Conservation (phyloP, 2,888 invertebrate species). For the Cephus rjabovi region DNA sequence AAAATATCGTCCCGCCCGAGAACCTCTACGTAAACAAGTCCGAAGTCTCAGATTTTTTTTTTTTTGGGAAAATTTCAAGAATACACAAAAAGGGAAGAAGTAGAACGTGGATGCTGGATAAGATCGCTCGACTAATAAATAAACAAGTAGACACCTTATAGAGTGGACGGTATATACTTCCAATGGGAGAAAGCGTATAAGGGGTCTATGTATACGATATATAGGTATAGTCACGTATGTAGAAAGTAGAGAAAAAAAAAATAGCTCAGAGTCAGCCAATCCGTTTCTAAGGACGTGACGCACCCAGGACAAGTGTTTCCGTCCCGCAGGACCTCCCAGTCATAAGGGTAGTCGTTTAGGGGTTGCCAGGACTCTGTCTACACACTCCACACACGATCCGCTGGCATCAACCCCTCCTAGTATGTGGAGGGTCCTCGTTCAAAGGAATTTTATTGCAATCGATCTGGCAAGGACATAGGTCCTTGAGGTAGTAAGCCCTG, state of each 20-base stretch:
- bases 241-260: not conserved
- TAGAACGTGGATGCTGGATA: not conserved
- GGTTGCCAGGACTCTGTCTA: not conserved
- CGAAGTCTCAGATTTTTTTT: not conserved
- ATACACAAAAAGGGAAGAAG: not conserved
- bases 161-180: not conserved
- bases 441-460: slow-evolving; percentile 27
- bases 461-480: slow-evolving; percentile 4
- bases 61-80: not conserved
- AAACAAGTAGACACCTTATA: not conserved
- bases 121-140: not conserved
- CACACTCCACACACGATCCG: slow-evolving; percentile 6
- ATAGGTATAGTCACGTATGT: not conserved
- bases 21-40: not conserved
- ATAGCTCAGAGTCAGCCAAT: not conserved
- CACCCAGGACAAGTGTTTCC: not conserved
- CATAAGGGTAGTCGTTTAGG: slow-evolving; percentile 6
- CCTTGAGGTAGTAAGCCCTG: slow-evolving; percentile 22
- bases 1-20: not conserved
- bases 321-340: not conserved
- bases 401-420: slow-evolving; percentile 13
- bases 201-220: not conserved
- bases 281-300: not conserved
- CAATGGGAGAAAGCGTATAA: not conserved
- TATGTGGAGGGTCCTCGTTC: slow-evolving; percentile 26